Evolutionary conservation across 2,113 vertebrate genomes (phyloP), one percentile per base, ranked within the genome.

Genomic region (Colaptes auratus): DNA sequence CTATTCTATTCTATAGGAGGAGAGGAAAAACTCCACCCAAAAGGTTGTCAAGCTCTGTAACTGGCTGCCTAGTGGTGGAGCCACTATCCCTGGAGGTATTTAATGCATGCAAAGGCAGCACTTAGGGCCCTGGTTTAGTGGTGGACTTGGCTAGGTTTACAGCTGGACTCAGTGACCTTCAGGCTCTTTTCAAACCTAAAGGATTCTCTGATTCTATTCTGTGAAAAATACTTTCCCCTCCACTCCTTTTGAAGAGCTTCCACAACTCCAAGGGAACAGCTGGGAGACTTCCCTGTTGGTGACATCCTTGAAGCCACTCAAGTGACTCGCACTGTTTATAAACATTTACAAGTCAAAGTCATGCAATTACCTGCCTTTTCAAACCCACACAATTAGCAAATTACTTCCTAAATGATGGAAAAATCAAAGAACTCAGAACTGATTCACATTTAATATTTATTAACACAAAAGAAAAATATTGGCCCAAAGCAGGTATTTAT

Each of bases 381-480:
- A 88, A 66, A 80, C 48, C 14, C 0, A 1, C 27, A 78, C 35
- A n/a, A 31, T 36, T 60, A 83, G 19, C 75, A 91, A 72, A 86
- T 35, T 21, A 52, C 61, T 55, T 94, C 39, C 23, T 74, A 77
- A 83, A 78, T 50, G 1, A 71, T 48, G 66, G 53, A 58, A 36
- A 87, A 92, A 83, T 60, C 8, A 58, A 73, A 85, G 25, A 74
- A 67, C 85, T 53, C 12, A 78, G 81, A 91, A 15, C 27, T 31
- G 14, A 59, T 81, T 83, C 88, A 35, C 20, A 72, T 71, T 74
- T 91, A 75, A 30, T 67, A 88, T 94, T 96, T 95, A 95, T 88
- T 95, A 46, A 72, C 71, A 91, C 17, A 89, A 82, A 90, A 86
- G 24, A 65, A 77, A 85, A 85, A 83, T 76, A 33, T 5, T 48